phyloP scores from a whole-genome alignment of 1,140 invertebrate genomes.

The Branchinecta lynchi region DNA sequence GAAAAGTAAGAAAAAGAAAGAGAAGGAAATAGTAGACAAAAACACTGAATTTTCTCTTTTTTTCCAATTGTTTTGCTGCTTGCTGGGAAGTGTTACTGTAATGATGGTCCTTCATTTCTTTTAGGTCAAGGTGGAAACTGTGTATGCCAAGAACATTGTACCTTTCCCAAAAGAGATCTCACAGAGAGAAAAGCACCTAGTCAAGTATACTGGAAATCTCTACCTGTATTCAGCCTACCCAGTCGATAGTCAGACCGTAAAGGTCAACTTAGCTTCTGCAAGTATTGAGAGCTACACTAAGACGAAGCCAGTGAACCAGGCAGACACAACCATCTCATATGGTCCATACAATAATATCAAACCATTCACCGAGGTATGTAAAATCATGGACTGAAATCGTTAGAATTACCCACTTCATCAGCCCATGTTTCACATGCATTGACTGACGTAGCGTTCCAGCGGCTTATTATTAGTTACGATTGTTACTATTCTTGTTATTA shows the following conservation, averaged over 20 bases:
- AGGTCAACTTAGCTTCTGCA: slow-evolving; percentile 53
- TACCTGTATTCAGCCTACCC: slow-evolving; percentile 70
- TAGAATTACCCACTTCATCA: no score
- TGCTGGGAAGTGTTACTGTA: no score
- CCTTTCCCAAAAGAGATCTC: slow-evolving; percentile 73
- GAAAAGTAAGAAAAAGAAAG: no score
- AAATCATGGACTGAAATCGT: no score
- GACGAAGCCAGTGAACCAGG: slow-evolving; percentile 60
- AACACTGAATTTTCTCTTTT: no score
- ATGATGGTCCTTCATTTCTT: slow-evolving; percentile 12
- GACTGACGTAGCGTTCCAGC: no score
- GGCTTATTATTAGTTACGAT: no score
- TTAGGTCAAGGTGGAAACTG: slow-evolving; percentile 49
- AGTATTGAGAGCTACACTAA: slow-evolving; percentile 74
- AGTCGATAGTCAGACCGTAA: slow-evolving; percentile 61
- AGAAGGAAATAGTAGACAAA: no score
- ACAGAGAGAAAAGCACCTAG: slow-evolving; percentile 84
- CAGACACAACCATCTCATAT: slow-evolving; percentile 62
- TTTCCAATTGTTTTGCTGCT: no score
- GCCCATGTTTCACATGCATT: no score
- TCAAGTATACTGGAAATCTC: slow-evolving; percentile 66
- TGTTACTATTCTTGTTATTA: no score
- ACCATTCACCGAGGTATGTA: slow-evolving; percentile 37
- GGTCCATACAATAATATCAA: slow-evolving; percentile 66
- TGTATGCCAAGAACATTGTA: slow-evolving; percentile 53